These are phyloP conservation scores for Psophia crepitans DNA, from an alignment of 2,113 vertebrate species.

Conservation along the genomic window DNA sequence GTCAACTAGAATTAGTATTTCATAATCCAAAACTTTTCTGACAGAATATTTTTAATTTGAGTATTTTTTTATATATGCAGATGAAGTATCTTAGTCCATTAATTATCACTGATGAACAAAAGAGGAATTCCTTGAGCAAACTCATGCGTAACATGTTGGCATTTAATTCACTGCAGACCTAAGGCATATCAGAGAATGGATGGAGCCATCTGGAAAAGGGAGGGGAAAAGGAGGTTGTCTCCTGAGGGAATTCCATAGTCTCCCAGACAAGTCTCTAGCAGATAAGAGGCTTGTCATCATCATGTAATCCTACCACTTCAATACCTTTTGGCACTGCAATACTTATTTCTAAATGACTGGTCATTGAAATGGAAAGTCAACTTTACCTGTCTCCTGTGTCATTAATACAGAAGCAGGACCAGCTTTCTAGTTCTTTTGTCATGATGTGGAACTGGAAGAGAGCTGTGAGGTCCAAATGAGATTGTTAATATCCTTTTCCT, in stretches of 20 bases:
- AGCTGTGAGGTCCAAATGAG: neutral
- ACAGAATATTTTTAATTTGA: neutral
- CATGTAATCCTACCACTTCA: neutral
- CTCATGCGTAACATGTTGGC: neutral
- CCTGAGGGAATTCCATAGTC: neutral
- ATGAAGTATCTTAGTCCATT: conserved; percentile 7
- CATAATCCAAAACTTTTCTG: neutral
- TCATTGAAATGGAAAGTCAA: neutral
- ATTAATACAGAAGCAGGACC: neutral
- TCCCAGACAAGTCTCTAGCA: neutral
- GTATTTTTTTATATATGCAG: neutral
- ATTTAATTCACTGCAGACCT: neutral
- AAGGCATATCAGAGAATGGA: neutral
- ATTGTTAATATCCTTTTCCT: neutral
- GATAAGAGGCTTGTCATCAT: neutral
- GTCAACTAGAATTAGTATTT: neutral
- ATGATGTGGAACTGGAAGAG: neutral
- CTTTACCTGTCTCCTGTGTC: neutral
- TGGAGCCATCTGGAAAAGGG: neutral
- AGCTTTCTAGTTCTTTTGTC: neutral
- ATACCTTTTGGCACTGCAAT: neutral
- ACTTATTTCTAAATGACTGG: neutral
- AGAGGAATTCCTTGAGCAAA: neutral
- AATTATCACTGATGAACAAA: neutral
- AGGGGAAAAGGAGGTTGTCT: neutral